A percentile compares a stretch with the other conserved stretches of the same genome.
Evolutionary conservation across 2,888 invertebrate genomes (phyloP).

Genomic region (Anagyrus pseudococci): DNA sequence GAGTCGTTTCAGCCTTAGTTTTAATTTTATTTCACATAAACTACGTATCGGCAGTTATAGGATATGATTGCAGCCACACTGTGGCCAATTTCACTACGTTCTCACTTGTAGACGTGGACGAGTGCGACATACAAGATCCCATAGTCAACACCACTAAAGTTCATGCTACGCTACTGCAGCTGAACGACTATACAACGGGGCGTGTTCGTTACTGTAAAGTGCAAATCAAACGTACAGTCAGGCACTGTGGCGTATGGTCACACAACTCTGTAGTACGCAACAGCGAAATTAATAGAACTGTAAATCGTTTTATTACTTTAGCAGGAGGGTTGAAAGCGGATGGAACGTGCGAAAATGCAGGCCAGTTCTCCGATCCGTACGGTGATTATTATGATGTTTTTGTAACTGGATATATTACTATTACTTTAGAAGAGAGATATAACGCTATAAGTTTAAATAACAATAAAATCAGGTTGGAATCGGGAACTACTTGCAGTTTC

Average conservation of each 20-base stretch:
- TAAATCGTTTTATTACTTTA: not conserved
- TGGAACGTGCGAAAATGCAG: not conserved
- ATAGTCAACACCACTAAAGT: not conserved
- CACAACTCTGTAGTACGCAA: conserved; percentile 3
- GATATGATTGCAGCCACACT: not conserved
- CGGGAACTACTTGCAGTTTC: not conserved
- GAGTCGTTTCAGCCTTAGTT: too few relatives aligned
- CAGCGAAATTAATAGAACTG: not conserved
- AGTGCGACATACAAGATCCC: conserved; percentile 31
- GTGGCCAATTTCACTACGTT: conserved; percentile 16
- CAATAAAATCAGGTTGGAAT: not conserved
- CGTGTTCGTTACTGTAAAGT: conserved; percentile 31
- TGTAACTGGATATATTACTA: not conserved
- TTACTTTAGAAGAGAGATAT: not conserved
- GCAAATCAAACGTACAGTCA: not conserved
- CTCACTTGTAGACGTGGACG: conserved; percentile 11
- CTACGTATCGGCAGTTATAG: not conserved
- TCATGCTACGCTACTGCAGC: conserved; percentile 26
- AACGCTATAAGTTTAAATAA: not conserved
- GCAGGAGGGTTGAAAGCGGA: not conserved
- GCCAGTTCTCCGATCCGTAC: not conserved
- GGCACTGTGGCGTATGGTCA: not conserved
- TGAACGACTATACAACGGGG: conserved; percentile 4
- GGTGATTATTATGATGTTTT: not conserved
- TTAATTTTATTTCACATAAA: not conserved